These are phyloP conservation scores for Equus przewalskii DNA, from an alignment of 2,113 vertebrate genomes.

Conservation along the genomic window DNA sequence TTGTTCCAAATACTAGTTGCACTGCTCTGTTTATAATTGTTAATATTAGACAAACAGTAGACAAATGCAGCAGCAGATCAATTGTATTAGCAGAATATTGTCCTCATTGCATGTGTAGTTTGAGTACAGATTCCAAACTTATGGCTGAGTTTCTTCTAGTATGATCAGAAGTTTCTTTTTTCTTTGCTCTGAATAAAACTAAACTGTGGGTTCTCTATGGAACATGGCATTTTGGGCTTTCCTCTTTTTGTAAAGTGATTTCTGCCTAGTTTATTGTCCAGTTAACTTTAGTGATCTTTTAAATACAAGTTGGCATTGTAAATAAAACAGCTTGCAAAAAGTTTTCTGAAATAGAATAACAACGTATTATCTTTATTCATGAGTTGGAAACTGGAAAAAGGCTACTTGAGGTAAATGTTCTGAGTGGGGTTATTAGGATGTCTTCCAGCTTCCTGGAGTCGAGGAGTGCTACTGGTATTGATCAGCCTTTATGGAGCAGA, in stretches of 20 bases:
- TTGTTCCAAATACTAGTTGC: constrained; percentile 95
- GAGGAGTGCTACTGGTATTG: constrained; percentile 1
- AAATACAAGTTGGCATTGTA: constrained; percentile 87
- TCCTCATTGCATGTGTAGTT: constrained; percentile 92
- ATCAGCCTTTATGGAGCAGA: background rate
- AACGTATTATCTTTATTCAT: constrained; percentile 78
- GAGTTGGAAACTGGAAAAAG: constrained; percentile 63
- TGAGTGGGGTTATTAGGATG: constrained; percentile 50
- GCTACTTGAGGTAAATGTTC: constrained; percentile 74
- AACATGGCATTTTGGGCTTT: constrained; percentile 85
- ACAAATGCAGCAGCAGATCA: constrained; percentile 92
- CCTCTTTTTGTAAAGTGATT: constrained; percentile 81
- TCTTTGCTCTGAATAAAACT: constrained; percentile 89
- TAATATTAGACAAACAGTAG: constrained; percentile 97
- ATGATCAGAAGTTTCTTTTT: constrained; percentile 87
- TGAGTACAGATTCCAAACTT: constrained; percentile 85
- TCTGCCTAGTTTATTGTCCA: constrained; percentile 86
- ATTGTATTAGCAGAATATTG: constrained; percentile 91
- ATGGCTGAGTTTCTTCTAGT: constrained; percentile 86
- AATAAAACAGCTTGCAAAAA: constrained; percentile 87
- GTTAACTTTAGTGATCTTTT: constrained; percentile 81
- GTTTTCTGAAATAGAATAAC: constrained; percentile 82
- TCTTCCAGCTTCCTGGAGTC: constrained; percentile 54
- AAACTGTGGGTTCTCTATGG: constrained; percentile 87
- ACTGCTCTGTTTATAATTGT: constrained; percentile 99